Conservation (phyloP, 2,888 invertebrate genomes). For the Baccha elongata region DNA sequence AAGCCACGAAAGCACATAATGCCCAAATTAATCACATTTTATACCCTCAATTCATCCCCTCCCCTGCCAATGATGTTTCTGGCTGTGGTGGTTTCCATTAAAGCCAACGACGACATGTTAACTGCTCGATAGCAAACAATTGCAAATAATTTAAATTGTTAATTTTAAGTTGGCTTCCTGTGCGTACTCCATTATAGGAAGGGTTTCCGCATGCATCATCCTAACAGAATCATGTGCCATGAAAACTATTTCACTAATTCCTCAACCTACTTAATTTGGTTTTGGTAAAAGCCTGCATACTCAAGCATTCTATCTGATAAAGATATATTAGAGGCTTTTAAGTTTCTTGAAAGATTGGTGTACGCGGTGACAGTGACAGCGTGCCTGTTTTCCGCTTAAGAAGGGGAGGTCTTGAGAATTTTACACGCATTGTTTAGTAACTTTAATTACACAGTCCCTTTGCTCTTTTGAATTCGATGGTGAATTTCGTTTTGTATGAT, state of each 20-base stretch:
- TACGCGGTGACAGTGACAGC: conserved; percentile 24
- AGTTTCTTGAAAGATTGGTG: conserved; percentile 12
- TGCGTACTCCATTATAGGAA: conserved; percentile 19
- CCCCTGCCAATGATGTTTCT: neutral
- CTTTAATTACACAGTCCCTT: conserved; percentile 50
- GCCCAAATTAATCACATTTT: conserved; percentile 58
- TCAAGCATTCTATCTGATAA: no score
- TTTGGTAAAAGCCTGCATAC: neutral
- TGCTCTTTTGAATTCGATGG: conserved; percentile 54
- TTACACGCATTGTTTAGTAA: conserved; percentile 61
- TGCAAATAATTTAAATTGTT: conserved; percentile 63
- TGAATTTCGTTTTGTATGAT: conserved; percentile 11
- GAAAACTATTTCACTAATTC: conserved; percentile 63
- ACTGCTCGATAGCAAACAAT: conserved; percentile 38
- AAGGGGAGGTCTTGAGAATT: conserved; percentile 5
- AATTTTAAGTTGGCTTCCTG: conserved; percentile 28
- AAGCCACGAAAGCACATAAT: conserved; percentile 13
- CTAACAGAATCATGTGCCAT: conserved; percentile 14
- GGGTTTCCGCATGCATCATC: conserved; percentile 27
- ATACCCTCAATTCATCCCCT: neutral
- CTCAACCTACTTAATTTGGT: conserved; percentile 25
- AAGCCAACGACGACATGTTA: conserved; percentile 38
- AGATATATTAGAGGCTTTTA: conserved; percentile 7
- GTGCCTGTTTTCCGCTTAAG: neutral
- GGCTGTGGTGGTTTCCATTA: conserved; percentile 30